Conservation (phyloP, 2,888 invertebrate genomes). For the Hypsopygia costalis region DNA sequence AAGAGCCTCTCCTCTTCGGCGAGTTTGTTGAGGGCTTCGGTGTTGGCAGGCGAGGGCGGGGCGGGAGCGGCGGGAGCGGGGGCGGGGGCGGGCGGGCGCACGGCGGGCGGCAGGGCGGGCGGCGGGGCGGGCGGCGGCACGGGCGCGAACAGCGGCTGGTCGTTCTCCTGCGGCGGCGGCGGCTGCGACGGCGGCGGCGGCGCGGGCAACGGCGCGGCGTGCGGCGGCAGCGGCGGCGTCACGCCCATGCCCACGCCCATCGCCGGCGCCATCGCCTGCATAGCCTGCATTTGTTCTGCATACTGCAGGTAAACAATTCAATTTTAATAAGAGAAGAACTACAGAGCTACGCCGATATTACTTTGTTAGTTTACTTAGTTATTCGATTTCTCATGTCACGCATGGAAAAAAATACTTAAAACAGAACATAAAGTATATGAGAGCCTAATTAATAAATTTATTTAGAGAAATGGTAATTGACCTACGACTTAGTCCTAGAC, state of each 20-base stretch:
- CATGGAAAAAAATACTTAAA: too few species aligned
- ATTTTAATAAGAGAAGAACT: too few species aligned
- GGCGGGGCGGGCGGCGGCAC: slow-evolving; percentile 40
- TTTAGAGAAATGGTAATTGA: too few species aligned
- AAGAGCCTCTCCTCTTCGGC: slow-evolving; percentile 90
- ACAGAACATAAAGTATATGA: too few species aligned
- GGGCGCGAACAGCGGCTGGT: too few species aligned
- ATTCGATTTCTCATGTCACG: too few species aligned
- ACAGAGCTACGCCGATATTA: too few species aligned
- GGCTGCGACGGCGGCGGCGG: slow-evolving; percentile 30
- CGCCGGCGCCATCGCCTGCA: slow-evolving; percentile 41
- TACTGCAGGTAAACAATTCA: slow-evolving; percentile 47
- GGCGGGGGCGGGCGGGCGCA: slow-evolving; percentile 25
- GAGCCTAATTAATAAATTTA: too few species aligned
- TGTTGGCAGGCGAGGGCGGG: slow-evolving; percentile 40
- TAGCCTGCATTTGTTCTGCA: slow-evolving; percentile 61
- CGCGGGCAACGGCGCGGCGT: slow-evolving; percentile 26
- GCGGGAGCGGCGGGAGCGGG: neutral
- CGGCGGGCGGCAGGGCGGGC: slow-evolving; percentile 28
- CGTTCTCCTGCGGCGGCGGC: slow-evolving; percentile 23
- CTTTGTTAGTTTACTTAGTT: too few species aligned
- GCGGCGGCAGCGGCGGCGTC: slow-evolving; percentile 36
- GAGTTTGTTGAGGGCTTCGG: slow-evolving; percentile 61
- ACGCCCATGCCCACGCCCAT: slow-evolving; percentile 31
- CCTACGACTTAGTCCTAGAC: too few species aligned